Percentiles rank a stretch among this genome's conserved stretches.
These are phyloP conservation scores for Eucidaris tribuloides DNA, from an alignment of 35 echinoderm and acorn worm species.

Conservation along the genomic window DNA sequence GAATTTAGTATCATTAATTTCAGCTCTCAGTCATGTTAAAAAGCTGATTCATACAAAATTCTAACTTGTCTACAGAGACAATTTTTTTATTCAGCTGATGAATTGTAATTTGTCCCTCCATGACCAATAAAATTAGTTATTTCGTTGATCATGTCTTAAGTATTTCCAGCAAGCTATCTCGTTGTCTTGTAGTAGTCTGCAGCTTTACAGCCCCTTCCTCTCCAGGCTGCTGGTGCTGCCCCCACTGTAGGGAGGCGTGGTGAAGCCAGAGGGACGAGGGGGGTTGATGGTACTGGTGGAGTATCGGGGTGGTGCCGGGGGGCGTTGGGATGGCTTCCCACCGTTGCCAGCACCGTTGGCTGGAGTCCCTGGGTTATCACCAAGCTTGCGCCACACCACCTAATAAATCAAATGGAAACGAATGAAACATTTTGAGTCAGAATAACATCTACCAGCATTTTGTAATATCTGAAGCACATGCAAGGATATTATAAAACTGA, in stretches of 20 bases:
- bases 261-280: background rate
- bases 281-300: background rate
- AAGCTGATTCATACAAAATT: too few relatives aligned
- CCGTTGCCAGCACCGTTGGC: background rate
- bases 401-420: background rate
- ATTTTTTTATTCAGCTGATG: too few relatives aligned
- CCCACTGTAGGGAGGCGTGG: constrained; percentile 1
- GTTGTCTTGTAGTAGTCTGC: too few relatives aligned
- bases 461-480: background rate
- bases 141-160: too few relatives aligned
- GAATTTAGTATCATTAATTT: too few relatives aligned
- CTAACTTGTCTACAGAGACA: too few relatives aligned
- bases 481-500: background rate
- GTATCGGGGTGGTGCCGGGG: constrained; percentile 26
- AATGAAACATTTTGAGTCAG: background rate
- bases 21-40: too few relatives aligned
- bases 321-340: constrained; percentile 4
- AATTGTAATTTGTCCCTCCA: too few relatives aligned
- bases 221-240: constrained; percentile 49
- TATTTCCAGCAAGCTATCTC: too few relatives aligned
- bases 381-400: constrained; percentile 65
- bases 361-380: constrained; percentile 26
- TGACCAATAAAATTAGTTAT: too few relatives aligned
- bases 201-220: constrained; percentile 23
- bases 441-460: background rate